Evolutionary conservation across 2,113 vertebrate genomes (phyloP).

Genomic region (Ciconia maguari): DNA sequence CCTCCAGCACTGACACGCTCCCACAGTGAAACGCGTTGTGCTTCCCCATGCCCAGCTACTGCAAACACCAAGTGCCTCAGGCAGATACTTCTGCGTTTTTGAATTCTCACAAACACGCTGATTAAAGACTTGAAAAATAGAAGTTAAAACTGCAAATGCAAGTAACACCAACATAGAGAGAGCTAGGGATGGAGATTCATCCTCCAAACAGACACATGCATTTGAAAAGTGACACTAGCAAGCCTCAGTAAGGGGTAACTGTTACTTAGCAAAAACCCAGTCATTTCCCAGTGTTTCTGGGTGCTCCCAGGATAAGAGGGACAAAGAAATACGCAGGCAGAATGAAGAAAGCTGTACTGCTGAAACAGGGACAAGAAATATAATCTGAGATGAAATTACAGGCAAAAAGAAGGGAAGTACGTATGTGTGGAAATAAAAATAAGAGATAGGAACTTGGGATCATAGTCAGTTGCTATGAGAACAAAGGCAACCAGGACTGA

Average conservation of each 20-base stretch:
- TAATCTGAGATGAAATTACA: neutral
- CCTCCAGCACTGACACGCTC: accelerated
- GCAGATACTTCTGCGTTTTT: neutral
- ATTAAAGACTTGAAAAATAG: neutral
- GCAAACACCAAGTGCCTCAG: neutral
- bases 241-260: neutral
- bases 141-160: neutral
- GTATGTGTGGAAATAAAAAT: neutral
- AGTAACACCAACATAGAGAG: neutral
- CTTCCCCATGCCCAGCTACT: accelerated
- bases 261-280: neutral
- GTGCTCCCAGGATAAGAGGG: neutral
- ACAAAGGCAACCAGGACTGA: neutral
- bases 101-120: neutral
- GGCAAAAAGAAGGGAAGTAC: neutral
- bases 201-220: neutral
- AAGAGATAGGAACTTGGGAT: neutral
- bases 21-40: accelerated
- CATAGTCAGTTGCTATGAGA: neutral
- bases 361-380: neutral
- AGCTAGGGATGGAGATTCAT: neutral
- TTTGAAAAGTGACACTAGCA: neutral
- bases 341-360: neutral
- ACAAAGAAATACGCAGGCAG: neutral
- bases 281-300: neutral